phyloP scores from a whole-genome alignment of 2,797 vertebrate species.

The Steatocranus sp. region DNA sequence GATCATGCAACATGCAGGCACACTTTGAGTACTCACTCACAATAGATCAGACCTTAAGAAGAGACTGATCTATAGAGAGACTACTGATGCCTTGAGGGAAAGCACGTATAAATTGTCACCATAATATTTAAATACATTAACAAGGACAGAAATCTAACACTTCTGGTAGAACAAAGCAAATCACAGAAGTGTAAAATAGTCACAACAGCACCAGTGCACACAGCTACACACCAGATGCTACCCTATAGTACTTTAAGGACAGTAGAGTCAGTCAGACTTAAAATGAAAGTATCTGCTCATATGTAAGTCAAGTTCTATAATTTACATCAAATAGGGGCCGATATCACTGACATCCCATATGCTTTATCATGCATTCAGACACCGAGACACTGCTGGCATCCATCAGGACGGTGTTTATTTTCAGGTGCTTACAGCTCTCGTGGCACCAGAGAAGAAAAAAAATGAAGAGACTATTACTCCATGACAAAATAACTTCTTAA shows the following conservation, averaged over 20 bases:
- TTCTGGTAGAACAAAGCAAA: neutral
- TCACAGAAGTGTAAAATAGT: neutral
- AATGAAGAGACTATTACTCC: neutral
- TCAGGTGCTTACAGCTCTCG: conserved; percentile 15
- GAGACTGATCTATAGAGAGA: neutral
- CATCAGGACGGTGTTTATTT: neutral
- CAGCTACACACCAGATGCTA: neutral
- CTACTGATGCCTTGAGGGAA: neutral
- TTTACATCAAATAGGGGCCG: neutral
- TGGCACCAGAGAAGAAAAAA: neutral
- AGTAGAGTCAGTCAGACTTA: neutral
- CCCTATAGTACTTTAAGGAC: neutral
- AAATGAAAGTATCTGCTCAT: neutral
- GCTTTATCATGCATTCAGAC: neutral
- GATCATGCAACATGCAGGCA: neutral
- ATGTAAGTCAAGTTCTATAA: neutral
- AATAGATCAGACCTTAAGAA: neutral
- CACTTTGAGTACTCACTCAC: neutral
- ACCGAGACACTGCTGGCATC: neutral
- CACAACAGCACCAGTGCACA: neutral
- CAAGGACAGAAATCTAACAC: neutral
- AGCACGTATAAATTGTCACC: neutral
- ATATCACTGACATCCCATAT: neutral
- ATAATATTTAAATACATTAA: conserved; percentile 4
- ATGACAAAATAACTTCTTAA: conserved; percentile 5